A percentile compares a stretch with the other conserved stretches of the same genome.
Conservation (phyloP, 2,888 invertebrate species). For the Scaptomyza polygonia region DNA sequence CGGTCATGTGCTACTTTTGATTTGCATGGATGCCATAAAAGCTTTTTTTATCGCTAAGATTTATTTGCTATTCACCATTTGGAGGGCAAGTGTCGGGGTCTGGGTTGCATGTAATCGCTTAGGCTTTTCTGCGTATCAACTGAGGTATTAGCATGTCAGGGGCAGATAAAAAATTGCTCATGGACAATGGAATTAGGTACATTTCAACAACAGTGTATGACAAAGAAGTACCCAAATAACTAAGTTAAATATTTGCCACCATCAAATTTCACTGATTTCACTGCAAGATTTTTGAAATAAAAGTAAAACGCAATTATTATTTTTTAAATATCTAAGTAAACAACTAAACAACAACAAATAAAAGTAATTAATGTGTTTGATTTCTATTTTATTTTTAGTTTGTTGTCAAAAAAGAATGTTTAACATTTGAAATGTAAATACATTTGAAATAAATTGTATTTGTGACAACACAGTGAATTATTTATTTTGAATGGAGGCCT, state of each 20-base stretch:
- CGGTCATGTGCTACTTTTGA: slow-evolving; percentile 52
- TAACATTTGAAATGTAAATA: not conserved
- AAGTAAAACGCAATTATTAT: not conserved
- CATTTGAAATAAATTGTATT: not conserved
- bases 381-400: not conserved
- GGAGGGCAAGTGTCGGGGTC: slow-evolving; percentile 6
- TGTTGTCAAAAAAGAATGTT: not conserved
- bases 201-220: slow-evolving; percentile 37
- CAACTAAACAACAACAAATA: not conserved
- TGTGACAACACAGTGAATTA: not conserved
- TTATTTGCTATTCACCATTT: slow-evolving; percentile 19
- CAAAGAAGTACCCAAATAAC: slow-evolving; percentile 45
- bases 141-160: slow-evolving; percentile 61
- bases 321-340: slow-evolving; percentile 20
- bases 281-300: not conserved
- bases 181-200: slow-evolving; percentile 45
- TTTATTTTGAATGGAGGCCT: not conserved
- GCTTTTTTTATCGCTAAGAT: slow-evolving; percentile 34
- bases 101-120: slow-evolving; percentile 43
- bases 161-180: slow-evolving; percentile 58
- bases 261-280: slow-evolving; percentile 26
- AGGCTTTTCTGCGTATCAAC: slow-evolving; percentile 53
- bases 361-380: not conserved
- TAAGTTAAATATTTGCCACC: slow-evolving; percentile 60
- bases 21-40: slow-evolving; percentile 31